Evolutionary conservation across 1,140 invertebrate species (phyloP), one percentile per base, ranked within the genome.

Genomic region (Trachymyrmex septentrionalis): DNA sequence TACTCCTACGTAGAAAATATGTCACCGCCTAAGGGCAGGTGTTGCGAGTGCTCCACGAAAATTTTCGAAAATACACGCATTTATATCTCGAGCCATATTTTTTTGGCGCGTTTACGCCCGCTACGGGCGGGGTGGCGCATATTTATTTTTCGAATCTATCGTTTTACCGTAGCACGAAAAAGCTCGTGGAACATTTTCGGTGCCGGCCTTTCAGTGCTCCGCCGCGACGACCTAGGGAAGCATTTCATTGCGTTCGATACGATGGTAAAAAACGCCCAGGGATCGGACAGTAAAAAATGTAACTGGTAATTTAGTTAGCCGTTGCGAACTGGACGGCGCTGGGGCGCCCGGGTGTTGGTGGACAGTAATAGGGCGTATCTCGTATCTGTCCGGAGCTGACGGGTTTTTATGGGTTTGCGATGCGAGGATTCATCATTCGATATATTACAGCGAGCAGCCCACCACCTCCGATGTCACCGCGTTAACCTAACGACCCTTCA

Each of bases 281-380:
- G 90, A 93, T 93, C 90, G 92, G 94, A 94, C 93, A 95, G 93
- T 94, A 95, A 95, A 95, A 94, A 95, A 94, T 95, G 93, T 95
- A 95, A 94, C 94, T 94, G 94, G 94, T 95, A 95, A 95, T 95
- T 95, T 94, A 94, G 94, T 95, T 95, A 95, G 93, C 93, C 92
- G 92, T 93, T 93, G 92, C 92, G 92, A 93, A 92, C 92, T 93
- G 92, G 88, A 92, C 91, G 91, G 89, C 88, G 91, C 80, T 87
- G 90, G 88, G 55, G 82, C 81, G 88, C 44, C 59, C 63, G 88
- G 90, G 92, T 93, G 92, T 92, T 93, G 92, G 92, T 89, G 92
- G 93, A 94, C 93, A 93, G 94, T 95, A 95, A 95, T 95, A 95
- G 94, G 93, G 92, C 94, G 94, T 95, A 95, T 94, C 94, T 94